Conservation (phyloP, 2,888 invertebrate species). For the Microctonus brassicae region DNA sequence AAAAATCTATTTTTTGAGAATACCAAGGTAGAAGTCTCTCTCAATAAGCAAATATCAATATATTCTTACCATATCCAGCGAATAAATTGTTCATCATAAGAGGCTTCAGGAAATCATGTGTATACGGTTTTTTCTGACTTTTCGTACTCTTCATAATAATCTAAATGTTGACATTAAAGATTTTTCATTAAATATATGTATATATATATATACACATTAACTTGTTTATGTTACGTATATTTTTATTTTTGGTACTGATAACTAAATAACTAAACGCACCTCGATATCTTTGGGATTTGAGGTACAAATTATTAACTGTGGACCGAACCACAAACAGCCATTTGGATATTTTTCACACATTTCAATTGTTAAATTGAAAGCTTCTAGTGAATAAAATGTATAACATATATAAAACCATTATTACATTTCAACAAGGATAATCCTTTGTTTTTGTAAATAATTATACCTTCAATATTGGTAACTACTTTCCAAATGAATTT, state of each 20-base stretch:
- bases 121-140: not conserved
- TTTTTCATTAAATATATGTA: too few species aligned
- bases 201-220: too few species aligned
- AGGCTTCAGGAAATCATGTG: not conserved
- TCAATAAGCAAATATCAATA: too few species aligned
- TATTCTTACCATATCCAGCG: not conserved
- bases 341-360: not conserved
- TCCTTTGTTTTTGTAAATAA: not conserved
- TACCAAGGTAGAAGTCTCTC: too few species aligned
- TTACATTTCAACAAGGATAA: not conserved
- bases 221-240: too few species aligned
- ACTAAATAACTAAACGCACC: not conserved
- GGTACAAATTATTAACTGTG: not conserved
- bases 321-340: not conserved
- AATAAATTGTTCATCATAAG: not conserved
- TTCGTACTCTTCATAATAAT: not conserved
- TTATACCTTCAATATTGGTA: not conserved
- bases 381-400: not conserved
- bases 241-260: too few species aligned
- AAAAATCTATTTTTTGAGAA: too few species aligned
- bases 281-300: not conserved
- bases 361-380: not conserved
- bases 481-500: slow-evolving; percentile 2
- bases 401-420: not conserved
- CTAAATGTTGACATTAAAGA: not conserved